Evolutionary conservation across 2,113 vertebrate genomes (phyloP).

Genomic region (Psilopsiagon aurifrons): DNA sequence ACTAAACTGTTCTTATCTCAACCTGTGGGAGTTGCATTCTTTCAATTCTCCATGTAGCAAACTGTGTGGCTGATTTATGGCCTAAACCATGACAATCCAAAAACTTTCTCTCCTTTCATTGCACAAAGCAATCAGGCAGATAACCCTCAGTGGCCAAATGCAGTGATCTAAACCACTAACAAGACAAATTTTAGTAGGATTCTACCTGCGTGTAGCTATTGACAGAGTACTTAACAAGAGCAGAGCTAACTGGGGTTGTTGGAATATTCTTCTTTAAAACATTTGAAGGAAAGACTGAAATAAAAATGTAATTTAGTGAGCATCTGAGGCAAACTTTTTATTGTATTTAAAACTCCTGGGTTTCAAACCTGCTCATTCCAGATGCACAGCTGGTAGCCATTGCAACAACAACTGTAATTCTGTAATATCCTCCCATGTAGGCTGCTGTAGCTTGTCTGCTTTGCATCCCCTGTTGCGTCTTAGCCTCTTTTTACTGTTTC

Average conservation of each 20-base stretch:
- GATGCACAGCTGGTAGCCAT: slow-evolving; percentile 65
- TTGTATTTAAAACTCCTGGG: slow-evolving; percentile 31
- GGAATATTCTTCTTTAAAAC: not conserved
- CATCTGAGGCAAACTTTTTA: not conserved
- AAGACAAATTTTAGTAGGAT: not conserved
- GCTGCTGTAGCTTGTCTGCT: slow-evolving; percentile 43
- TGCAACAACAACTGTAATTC: slow-evolving; percentile 64
- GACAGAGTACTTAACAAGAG: not conserved
- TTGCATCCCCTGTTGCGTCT: slow-evolving; percentile 39
- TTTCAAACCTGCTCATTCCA: slow-evolving; percentile 59
- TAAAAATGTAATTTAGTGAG: slow-evolving; percentile 10
- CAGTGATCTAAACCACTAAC: not conserved
- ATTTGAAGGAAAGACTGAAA: not conserved
- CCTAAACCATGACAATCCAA: not conserved
- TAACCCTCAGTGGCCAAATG: not conserved
- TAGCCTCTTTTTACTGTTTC: slow-evolving; percentile 67
- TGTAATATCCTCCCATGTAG: slow-evolving; percentile 55
- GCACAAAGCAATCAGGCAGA: not conserved
- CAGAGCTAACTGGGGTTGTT: not conserved
- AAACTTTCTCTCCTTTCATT: not conserved
- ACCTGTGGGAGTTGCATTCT: too few species aligned
- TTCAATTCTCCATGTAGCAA: too few species aligned
- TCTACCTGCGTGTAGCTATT: not conserved
- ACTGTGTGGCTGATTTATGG: too few species aligned
- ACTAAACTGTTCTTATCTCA: not conserved